phyloP scores from a whole-genome alignment of 92 coral and sea anemone genomes.

The Metridium senile region DNA sequence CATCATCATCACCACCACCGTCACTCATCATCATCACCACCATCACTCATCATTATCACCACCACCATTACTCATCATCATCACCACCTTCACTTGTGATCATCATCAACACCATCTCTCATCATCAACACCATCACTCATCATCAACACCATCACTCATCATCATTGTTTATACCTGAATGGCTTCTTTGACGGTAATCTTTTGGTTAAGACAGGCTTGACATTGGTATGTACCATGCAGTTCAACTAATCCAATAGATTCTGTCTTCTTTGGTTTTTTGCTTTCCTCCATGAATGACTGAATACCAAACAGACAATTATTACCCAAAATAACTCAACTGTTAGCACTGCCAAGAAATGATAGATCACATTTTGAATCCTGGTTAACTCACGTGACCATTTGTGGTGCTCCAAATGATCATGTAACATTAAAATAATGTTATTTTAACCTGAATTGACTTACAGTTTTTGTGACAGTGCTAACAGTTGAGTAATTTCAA shows the following conservation, averaged over 20 bases:
- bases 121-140: neutral
- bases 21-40: neutral
- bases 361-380: no score
- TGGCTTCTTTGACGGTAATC: conserved; percentile 80
- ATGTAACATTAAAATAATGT: no score
- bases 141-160: neutral
- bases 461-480: no score
- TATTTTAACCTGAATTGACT: no score
- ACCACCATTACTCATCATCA: neutral
- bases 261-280: conserved; percentile 42
- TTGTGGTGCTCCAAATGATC: no score
- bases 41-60: no score
- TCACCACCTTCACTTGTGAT: no score
- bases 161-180: conserved; percentile 47
- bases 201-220: conserved; percentile 86
- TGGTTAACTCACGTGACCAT: no score
- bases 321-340: no score
- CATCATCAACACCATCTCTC: neutral
- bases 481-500: no score
- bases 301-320: neutral
- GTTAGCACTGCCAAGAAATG: no score
- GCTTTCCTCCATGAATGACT: conserved; percentile 28
- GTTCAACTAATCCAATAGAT: conserved; percentile 36
- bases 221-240: conserved; percentile 73
- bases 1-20: neutral